These are phyloP conservation scores for Hyaena hyaena DNA, from an alignment of 2,113 vertebrate genomes.

Conservation along the genomic window DNA sequence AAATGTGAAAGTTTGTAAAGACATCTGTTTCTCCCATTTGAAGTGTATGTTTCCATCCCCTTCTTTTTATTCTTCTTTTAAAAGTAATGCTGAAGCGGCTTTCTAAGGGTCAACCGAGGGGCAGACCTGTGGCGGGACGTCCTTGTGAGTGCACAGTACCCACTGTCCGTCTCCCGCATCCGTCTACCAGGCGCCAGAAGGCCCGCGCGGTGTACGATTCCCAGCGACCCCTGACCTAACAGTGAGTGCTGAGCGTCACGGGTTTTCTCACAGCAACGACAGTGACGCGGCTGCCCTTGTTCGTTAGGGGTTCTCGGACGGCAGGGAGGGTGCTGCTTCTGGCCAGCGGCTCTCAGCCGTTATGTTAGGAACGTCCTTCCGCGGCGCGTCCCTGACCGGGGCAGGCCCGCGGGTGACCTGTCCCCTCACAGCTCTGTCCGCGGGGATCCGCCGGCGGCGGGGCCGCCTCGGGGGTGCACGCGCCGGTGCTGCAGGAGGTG, in stretches of 20 bases:
- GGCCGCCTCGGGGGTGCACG: background rate
- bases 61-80: background rate
- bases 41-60: background rate
- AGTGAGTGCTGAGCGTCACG: background rate
- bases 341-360: background rate
- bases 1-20: background rate
- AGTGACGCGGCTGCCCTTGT: too few species aligned
- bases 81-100: background rate
- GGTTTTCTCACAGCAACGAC: background rate
- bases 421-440: background rate
- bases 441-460: too few species aligned
- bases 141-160: too few species aligned
- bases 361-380: background rate
- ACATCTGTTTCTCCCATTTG: background rate
- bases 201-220: background rate
- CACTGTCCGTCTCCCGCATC: background rate
- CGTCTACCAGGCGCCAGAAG: background rate
- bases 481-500: slow-evolving; percentile 59
- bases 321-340: background rate
- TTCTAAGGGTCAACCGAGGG: background rate
- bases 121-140: background rate
- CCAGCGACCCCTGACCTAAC: too few species aligned
- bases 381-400: background rate
- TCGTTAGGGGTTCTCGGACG: background rate
- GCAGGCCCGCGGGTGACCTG: fast-evolving